These are phyloP conservation scores for Harpagus bidentatus DNA, from an alignment of 2,113 vertebrate species.

Conservation along the genomic window DNA sequence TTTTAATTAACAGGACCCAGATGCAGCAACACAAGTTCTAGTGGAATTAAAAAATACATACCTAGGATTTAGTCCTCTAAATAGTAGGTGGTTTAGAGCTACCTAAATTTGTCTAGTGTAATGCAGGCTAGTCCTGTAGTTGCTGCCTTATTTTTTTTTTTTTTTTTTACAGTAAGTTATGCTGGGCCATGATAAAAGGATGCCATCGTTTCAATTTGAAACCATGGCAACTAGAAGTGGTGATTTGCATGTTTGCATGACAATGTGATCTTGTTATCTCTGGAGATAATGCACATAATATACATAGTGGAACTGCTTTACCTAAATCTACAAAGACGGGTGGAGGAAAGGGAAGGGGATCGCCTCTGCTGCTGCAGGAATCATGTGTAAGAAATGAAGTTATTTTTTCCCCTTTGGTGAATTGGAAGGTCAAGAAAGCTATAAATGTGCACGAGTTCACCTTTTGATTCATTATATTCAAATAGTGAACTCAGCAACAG, in stretches of 20 bases:
- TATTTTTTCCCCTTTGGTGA: background rate
- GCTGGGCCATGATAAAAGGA: constrained; percentile 32
- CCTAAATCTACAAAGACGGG: background rate
- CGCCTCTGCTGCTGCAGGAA: background rate
- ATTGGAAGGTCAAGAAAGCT: background rate
- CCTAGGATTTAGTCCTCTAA: background rate
- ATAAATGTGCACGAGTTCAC: background rate
- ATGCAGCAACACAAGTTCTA: constrained; percentile 1
- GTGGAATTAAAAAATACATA: background rate
- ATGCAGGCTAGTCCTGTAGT: background rate
- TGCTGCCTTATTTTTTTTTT: background rate
- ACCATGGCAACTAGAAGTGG: constrained; percentile 50
- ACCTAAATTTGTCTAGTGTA: background rate
- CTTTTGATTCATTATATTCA: background rate
- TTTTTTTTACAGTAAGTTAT: background rate
- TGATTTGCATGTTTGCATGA: constrained; percentile 63
- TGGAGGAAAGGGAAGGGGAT: background rate
- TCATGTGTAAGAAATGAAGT: background rate
- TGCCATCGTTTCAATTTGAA: constrained; percentile 39
- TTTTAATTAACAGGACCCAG: constrained; percentile 39
- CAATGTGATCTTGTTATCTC: constrained; percentile 38
- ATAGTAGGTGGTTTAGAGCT: background rate
- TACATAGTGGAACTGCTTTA: background rate
- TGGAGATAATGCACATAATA: constrained; percentile 18
- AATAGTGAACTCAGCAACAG: background rate